Percentiles rank a stretch among this genome's conserved stretches.
Evolutionary conservation across 2,113 vertebrate genomes (phyloP).

Genomic region (Triplophysa rosa): DNA sequence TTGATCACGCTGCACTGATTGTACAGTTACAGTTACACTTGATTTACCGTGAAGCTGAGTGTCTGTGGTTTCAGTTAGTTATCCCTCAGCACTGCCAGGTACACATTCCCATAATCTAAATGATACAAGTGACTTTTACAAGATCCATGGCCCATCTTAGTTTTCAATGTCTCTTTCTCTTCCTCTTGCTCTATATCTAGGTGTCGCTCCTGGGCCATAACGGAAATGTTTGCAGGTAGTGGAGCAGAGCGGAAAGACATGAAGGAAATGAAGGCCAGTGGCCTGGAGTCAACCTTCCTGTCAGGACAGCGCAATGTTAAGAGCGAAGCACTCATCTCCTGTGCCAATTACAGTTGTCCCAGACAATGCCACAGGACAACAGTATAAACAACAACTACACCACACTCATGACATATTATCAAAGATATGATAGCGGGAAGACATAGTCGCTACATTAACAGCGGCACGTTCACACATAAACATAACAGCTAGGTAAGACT

Average conservation of each 20-base stretch:
- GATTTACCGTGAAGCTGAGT: too few species aligned
- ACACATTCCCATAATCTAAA: constrained; percentile 34
- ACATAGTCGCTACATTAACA: neutral
- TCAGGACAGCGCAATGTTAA: constrained; percentile 24
- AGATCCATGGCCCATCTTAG: constrained; percentile 4
- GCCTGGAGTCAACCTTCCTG: constrained; percentile 47
- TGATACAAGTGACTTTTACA: constrained; percentile 26
- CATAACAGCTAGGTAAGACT: neutral
- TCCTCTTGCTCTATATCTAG: constrained; percentile 29
- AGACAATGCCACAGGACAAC: constrained; percentile 33
- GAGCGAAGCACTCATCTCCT: constrained; percentile 28
- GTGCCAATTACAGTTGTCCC: constrained; percentile 17
- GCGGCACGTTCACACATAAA: neutral
- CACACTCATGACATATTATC: neutral
- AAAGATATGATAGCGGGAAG: neutral
- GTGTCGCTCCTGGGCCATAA: constrained; percentile 50
- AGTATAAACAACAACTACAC: constrained; percentile 4
- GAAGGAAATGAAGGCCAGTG: constrained; percentile 67
- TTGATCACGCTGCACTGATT: too few species aligned
- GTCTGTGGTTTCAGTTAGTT: too few species aligned
- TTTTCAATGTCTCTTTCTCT: constrained; percentile 24
- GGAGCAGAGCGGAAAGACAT: constrained; percentile 57
- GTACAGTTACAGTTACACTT: too few species aligned
- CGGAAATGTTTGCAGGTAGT: constrained; percentile 72
- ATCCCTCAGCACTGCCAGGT: neutral